Percentiles rank a stretch among this genome's conserved stretches.
Conservation (phyloP, 2,888 invertebrate species). For the Rhodophaea formosa region DNA sequence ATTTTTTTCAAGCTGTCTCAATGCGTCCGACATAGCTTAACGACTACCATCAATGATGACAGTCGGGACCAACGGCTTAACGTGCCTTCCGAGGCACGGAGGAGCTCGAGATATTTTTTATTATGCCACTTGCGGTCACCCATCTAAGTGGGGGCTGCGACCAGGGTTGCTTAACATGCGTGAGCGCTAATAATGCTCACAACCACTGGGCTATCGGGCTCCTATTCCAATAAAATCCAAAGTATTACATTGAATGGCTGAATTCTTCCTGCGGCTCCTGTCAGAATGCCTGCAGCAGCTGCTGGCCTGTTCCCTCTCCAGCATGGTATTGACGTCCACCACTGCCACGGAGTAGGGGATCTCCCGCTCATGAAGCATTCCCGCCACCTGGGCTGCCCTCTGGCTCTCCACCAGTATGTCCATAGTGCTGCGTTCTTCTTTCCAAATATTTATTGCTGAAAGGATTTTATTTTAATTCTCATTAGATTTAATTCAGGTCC, state of each 20-base stretch:
- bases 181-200: too few relatives aligned
- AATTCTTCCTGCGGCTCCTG: constrained; percentile 26
- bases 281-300: constrained; percentile 12
- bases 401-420: constrained; percentile 65
- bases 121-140: too few relatives aligned
- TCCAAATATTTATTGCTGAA: constrained; percentile 66
- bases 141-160: too few relatives aligned
- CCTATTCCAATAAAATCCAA: neutral
- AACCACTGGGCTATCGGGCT: too few relatives aligned
- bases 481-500: too few relatives aligned
- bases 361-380: constrained; percentile 60
- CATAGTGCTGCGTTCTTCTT: constrained; percentile 65
- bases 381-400: constrained; percentile 52
- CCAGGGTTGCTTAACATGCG: too few relatives aligned
- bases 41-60: too few relatives aligned
- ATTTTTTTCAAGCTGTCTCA: too few relatives aligned
- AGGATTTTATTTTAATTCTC: constrained; percentile 5
- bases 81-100: too few relatives aligned
- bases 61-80: too few relatives aligned
- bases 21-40: too few relatives aligned
- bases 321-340: constrained; percentile 44
- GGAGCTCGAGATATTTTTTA: too few relatives aligned
- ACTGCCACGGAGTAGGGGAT: constrained; percentile 62
- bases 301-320: constrained; percentile 45
- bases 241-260: constrained; percentile 31